Conservation (phyloP, 1,140 invertebrate genomes). For the Mercenaria mercenaria region DNA sequence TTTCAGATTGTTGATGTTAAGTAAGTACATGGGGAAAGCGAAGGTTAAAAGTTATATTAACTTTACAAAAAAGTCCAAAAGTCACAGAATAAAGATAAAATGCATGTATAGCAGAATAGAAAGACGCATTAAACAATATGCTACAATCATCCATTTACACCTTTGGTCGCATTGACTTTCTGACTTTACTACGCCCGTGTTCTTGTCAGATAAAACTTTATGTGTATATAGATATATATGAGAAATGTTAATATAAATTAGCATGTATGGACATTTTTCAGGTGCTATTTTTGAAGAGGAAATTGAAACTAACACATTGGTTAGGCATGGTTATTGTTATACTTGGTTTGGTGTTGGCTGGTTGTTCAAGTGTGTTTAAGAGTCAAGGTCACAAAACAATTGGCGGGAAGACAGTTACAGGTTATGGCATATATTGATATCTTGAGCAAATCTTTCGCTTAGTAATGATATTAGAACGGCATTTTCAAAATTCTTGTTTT, state of each 20-base stretch:
- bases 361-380: conserved; percentile 84
- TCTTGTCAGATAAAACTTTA: background rate
- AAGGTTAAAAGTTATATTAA: no score
- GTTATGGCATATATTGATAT: no score
- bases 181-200: background rate
- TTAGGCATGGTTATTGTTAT: conserved; percentile 80
- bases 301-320: conserved; percentile 79
- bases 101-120: no score
- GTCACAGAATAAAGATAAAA: no score
- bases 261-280: conserved; percentile 61
- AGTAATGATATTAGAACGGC: no score
- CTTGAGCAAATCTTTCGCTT: no score
- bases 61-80: no score
- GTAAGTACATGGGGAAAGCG: no score
- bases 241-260: background rate
- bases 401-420: conserved; percentile 77
- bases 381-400: conserved; percentile 48
- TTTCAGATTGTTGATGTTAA: no score
- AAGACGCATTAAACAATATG: no score
- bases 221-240: background rate
- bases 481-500: no score
- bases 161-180: background rate
- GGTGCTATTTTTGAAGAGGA: conserved; percentile 83
- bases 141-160: no score
- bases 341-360: conserved; percentile 80